Conservation (phyloP, 2,113 vertebrate genomes). For the Antidorcas marsupialis region DNA sequence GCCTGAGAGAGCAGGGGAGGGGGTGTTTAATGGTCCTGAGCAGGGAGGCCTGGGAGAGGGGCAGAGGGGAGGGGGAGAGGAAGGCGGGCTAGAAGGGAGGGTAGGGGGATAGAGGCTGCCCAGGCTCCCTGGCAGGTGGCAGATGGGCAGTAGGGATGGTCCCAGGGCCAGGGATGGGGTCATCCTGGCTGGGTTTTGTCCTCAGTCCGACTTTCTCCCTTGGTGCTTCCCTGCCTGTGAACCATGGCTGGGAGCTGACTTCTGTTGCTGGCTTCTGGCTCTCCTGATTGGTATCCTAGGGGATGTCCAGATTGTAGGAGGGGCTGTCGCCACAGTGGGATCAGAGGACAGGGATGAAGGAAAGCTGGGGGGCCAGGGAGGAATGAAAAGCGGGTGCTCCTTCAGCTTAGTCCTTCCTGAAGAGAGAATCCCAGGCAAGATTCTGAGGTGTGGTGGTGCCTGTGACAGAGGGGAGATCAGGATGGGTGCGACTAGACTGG, state of each 20-base stretch:
- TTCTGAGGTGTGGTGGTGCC: background rate
- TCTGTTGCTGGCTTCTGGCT: background rate
- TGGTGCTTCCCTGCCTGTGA: background rate
- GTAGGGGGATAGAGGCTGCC: background rate
- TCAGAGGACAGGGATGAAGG: background rate
- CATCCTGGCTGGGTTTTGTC: background rate
- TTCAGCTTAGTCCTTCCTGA: background rate
- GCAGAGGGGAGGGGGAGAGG: background rate
- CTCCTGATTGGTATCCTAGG: background rate
- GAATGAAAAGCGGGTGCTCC: background rate
- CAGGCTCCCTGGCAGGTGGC: background rate
- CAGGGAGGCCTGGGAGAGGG: background rate
- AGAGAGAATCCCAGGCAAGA: background rate
- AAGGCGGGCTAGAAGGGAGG: background rate
- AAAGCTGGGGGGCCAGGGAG: background rate
- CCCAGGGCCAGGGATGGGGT: background rate
- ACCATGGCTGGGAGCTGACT: background rate
- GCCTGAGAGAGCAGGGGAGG: background rate
- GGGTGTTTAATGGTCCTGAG: constrained; percentile 50
- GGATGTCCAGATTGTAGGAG: background rate
- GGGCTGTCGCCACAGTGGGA: background rate
- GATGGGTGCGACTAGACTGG: background rate
- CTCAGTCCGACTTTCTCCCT: background rate
- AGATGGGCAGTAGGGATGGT: background rate
- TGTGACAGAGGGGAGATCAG: too few relatives aligned